A percentile compares a stretch with the other conserved stretches of the same genome.
Evolutionary conservation across 2,888 invertebrate genomes (phyloP).

Genomic region (Drosophila pseudotakahashii): DNA sequence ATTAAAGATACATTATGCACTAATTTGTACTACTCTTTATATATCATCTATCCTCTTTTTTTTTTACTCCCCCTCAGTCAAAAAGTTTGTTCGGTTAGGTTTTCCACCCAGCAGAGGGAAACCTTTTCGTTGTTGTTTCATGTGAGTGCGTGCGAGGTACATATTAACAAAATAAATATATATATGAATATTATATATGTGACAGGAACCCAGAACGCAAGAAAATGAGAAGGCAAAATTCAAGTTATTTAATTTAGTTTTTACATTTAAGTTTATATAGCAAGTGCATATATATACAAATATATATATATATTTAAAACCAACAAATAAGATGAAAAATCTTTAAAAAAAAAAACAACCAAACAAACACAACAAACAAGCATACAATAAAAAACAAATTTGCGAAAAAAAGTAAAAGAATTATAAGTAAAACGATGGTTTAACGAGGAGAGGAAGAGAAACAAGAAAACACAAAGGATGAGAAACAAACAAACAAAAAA

Average conservation of each 20-base stretch:
- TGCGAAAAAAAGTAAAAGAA: conserved; percentile 60
- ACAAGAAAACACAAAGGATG: conserved; percentile 58
- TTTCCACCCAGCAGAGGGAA: conserved; percentile 11
- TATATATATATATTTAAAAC: conserved; percentile 55
- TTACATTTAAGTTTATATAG: conserved; percentile 81
- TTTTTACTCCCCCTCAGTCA: conserved; percentile 25
- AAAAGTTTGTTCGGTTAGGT: conserved; percentile 21
- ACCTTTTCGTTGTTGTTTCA: conserved; percentile 71
- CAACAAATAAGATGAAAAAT: conserved; percentile 60
- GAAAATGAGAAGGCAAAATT: conserved; percentile 63
- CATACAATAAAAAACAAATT: conserved; percentile 59
- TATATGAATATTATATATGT: conserved; percentile 36
- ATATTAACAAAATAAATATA: conserved; percentile 56
- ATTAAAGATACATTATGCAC: conserved; percentile 48
- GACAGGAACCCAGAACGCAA: conserved; percentile 41
- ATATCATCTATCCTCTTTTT: conserved; percentile 1
- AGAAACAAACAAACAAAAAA: conserved; percentile 65
- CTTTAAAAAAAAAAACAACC: conserved; percentile 51
- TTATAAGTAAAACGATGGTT: conserved; percentile 62
- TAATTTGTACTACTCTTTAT: conserved; percentile 34
- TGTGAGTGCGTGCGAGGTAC: conserved; percentile 77
- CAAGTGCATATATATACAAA: conserved; percentile 70
- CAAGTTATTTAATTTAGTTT: conserved; percentile 77
- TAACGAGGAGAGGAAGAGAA: conserved; percentile 45
- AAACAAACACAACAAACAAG: conserved; percentile 62